Evolutionary conservation across 2,888 invertebrate species (phyloP).

Genomic region (Anthrax anthrax): DNA sequence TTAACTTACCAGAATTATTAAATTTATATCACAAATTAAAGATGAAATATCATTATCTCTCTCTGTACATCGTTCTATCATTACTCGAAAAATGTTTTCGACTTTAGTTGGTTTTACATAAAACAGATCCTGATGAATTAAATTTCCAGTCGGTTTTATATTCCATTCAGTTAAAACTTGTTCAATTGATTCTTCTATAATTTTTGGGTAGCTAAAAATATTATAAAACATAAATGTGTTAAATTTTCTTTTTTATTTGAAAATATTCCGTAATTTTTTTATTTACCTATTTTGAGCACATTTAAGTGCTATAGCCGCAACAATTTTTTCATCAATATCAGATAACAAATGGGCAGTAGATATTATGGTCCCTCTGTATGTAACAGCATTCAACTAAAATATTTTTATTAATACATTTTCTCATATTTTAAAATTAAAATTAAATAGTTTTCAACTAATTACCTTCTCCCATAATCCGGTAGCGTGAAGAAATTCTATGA

Average conservation of each 20-base stretch:
- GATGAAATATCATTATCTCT: constrained; percentile 41
- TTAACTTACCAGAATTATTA: constrained; percentile 38
- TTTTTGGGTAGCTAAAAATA: constrained; percentile 20
- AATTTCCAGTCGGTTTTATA: constrained; percentile 33
- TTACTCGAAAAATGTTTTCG: constrained; percentile 48
- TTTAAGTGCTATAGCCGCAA: constrained; percentile 56
- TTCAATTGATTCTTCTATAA: constrained; percentile 44
- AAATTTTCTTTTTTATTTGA: too few relatives aligned
- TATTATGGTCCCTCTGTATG: constrained; percentile 23
- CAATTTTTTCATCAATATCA: constrained; percentile 67
- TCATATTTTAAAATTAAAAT: too few relatives aligned
- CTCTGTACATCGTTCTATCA: constrained; percentile 44
- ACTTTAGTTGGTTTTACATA: constrained; percentile 55
- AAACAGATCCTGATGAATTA: constrained; percentile 61
- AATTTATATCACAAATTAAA: constrained; percentile 41
- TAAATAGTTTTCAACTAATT: constrained; percentile 4
- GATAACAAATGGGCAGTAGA: constrained; percentile 43
- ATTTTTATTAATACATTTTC: not conserved
- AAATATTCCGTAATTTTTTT: too few relatives aligned
- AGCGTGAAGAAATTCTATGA: constrained; percentile 59
- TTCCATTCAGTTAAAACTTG: constrained; percentile 36
- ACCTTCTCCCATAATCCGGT: constrained; percentile 52
- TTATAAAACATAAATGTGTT: too few relatives aligned
- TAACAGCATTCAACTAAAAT: constrained; percentile 23
- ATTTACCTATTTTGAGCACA: constrained; percentile 38